Conservation (phyloP, 2,113 vertebrate genomes). For the Dendrocopos noguchii region DNA sequence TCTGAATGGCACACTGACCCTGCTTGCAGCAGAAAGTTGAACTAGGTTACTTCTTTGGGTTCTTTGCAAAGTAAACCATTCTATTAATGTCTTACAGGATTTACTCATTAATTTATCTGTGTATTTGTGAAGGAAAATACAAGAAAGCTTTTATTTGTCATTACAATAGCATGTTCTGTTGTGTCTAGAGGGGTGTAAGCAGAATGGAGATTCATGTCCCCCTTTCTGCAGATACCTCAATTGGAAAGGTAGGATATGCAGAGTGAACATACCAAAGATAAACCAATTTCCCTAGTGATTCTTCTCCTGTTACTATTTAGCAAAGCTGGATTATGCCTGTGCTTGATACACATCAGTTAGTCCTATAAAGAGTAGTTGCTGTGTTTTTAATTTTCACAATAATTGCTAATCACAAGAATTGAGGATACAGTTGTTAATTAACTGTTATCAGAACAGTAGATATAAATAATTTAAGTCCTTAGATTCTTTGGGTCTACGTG, state of each 20-base stretch:
- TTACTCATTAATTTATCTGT: not conserved
- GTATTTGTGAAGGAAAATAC: not conserved
- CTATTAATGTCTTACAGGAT: not conserved
- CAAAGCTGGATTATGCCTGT: not conserved
- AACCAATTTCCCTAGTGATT: not conserved
- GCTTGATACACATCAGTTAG: not conserved
- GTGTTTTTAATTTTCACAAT: not conserved
- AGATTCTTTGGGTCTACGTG: not conserved
- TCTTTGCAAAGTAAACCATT: not conserved
- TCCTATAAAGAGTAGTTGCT: not conserved
- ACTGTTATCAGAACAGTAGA: not conserved
- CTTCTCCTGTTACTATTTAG: not conserved
- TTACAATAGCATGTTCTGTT: not conserved
- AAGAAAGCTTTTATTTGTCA: not conserved
- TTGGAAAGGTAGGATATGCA: rapidly evolving
- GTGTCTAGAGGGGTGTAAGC: not conserved
- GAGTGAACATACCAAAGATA: not conserved
- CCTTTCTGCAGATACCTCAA: not conserved
- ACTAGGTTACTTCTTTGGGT: not conserved
- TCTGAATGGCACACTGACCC: not conserved
- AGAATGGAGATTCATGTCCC: not conserved
- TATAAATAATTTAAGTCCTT: not conserved
- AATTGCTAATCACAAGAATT: not conserved
- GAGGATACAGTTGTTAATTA: not conserved
- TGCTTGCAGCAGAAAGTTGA: not conserved